phyloP scores from a whole-genome alignment of 2,797 vertebrate genomes.

The Nasua narica region DNA sequence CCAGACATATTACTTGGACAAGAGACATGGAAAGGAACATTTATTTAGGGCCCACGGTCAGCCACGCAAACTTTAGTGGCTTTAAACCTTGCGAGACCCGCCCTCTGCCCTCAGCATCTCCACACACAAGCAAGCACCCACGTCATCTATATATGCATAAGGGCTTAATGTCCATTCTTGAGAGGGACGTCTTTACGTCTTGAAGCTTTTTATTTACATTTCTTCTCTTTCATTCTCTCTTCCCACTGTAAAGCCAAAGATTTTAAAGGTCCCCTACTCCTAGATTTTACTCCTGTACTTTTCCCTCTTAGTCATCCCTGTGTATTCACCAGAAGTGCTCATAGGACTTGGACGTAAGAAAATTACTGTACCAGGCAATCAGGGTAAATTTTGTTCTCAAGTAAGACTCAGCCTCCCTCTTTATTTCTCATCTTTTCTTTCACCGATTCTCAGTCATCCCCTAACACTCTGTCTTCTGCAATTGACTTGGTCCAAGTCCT shows the following conservation, averaged over 20 bases:
- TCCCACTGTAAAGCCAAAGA: background rate
- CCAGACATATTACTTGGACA: background rate
- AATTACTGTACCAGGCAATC: background rate
- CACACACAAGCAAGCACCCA: background rate
- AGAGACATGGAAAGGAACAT: background rate
- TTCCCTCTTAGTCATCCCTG: background rate
- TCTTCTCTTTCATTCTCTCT: background rate
- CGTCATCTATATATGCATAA: fast-evolving
- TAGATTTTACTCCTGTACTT: background rate
- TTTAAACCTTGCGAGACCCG: background rate
- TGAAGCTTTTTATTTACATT: background rate
- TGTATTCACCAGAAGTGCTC: background rate
- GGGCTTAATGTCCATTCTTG: background rate
- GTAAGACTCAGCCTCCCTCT: background rate
- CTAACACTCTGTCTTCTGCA: background rate
- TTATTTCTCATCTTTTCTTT: background rate
- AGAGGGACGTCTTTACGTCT: background rate
- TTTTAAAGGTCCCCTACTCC: background rate
- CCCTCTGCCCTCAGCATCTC: fast-evolving
- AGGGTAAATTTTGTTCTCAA: background rate
- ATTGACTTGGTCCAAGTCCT: background rate
- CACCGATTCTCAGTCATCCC: background rate
- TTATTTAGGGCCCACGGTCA: background rate
- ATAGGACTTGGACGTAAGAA: background rate
- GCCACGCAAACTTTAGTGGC: background rate